Conservation (phyloP, 2,797 vertebrate species). For the Acridotheres tristis region DNA sequence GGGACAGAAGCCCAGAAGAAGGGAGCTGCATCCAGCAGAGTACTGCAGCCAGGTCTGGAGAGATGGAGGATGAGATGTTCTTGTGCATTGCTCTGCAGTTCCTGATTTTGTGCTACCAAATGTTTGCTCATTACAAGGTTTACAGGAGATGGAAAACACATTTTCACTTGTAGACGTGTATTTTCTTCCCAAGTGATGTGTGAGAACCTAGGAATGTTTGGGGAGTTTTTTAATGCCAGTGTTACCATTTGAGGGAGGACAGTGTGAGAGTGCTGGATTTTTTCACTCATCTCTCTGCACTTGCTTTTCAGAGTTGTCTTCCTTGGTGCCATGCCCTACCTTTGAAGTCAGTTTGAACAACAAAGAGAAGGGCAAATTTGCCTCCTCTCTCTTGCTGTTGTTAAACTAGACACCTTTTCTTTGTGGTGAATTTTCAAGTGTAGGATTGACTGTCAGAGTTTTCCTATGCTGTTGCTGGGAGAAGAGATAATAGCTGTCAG, state of each 20-base stretch:
- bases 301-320: background rate
- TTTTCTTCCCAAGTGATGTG: background rate
- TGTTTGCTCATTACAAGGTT: background rate
- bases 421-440: background rate
- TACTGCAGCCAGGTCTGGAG: background rate
- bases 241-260: background rate
- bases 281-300: background rate
- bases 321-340: background rate
- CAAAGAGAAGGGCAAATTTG: background rate
- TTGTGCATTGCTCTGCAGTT: fast-evolving
- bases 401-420: background rate
- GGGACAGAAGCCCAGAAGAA: background rate
- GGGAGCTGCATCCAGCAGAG: background rate
- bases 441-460: background rate
- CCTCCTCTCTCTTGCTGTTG: background rate
- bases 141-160: background rate
- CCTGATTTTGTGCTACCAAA: background rate
- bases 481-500: background rate
- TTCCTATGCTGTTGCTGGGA: background rate
- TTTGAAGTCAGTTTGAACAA: background rate
- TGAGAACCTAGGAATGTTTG: background rate
- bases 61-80: background rate
- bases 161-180: background rate
- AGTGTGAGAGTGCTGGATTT: background rate
- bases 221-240: background rate